These are phyloP conservation scores for Brachystomella parvula DNA, from an alignment of 1,140 invertebrate genomes.

Conservation along the genomic window DNA sequence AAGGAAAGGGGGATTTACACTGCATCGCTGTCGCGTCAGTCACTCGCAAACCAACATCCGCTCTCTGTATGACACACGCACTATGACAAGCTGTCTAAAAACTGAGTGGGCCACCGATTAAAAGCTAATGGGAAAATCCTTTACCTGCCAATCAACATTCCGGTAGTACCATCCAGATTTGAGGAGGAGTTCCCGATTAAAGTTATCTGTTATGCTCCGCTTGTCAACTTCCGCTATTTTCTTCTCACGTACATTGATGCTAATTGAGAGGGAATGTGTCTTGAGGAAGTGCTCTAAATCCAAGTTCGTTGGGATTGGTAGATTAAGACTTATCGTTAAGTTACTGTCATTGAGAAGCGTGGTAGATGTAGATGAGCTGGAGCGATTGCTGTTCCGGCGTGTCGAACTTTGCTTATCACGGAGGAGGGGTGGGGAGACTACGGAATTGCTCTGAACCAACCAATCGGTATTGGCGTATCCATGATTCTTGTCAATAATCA, in stretches of 20 bases:
- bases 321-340: conserved; percentile 1
- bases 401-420: neutral
- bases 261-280: conserved; percentile 3
- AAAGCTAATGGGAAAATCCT: no score
- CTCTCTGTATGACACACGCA: no score
- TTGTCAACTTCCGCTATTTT: neutral
- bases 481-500: conserved; percentile 12
- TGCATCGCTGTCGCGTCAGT: no score
- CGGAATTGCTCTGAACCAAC: neutral
- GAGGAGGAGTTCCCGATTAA: neutral
- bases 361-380: no score
- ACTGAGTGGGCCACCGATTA: no score
- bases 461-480: neutral
- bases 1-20: no score
- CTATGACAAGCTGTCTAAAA: no score
- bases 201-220: neutral
- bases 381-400: neutral
- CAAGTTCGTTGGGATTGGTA: neutral
- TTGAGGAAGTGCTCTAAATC: conserved; percentile 4
- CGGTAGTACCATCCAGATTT: conserved; percentile 12
- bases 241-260: conserved; percentile 1
- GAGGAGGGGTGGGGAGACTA: neutral
- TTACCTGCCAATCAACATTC: conserved; percentile 15
- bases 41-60: no score
- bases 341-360: neutral